phyloP scores from a whole-genome alignment of 2,888 invertebrate species.

The Balanococcus diminutus region DNA sequence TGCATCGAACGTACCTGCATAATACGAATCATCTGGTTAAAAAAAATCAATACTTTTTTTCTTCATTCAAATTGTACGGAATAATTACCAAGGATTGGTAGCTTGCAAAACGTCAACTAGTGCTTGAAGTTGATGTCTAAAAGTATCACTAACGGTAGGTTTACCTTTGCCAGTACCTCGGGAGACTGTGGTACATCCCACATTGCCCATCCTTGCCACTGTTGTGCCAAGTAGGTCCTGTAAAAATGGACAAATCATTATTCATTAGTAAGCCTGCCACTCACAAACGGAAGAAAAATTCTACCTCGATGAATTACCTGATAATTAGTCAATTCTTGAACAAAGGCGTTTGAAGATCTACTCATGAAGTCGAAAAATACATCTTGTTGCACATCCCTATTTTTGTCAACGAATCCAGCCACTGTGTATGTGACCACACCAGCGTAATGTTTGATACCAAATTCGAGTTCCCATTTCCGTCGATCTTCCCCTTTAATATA shows the following conservation, averaged over 20 bases:
- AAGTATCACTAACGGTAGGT: constrained; percentile 88
- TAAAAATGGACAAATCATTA: constrained; percentile 57
- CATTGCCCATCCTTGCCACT: constrained; percentile 61
- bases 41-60: not conserved
- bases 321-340: constrained; percentile 75
- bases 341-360: constrained; percentile 80
- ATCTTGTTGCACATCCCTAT: constrained; percentile 90
- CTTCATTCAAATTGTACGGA: not conserved
- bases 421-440: constrained; percentile 83
- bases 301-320: constrained; percentile 65
- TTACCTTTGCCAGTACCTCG: constrained; percentile 87
- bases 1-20: constrained; percentile 83
- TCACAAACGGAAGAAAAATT: constrained; percentile 50
- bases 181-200: constrained; percentile 67
- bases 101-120: constrained; percentile 87
- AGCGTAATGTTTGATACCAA: constrained; percentile 88
- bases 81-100: constrained; percentile 87
- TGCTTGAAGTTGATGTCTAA: constrained; percentile 84
- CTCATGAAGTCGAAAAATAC: constrained; percentile 89
- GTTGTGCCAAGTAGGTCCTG: constrained; percentile 66
- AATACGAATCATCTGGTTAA: not conserved
- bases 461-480: constrained; percentile 87
- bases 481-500: constrained; percentile 85
- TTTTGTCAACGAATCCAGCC: constrained; percentile 89
- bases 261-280: not conserved